A percentile compares a stretch with the other conserved stretches of the same genome.
These are phyloP conservation scores for Oreohelix idahoensis DNA, from an alignment of 1,140 invertebrate species.

Conservation along the genomic window DNA sequence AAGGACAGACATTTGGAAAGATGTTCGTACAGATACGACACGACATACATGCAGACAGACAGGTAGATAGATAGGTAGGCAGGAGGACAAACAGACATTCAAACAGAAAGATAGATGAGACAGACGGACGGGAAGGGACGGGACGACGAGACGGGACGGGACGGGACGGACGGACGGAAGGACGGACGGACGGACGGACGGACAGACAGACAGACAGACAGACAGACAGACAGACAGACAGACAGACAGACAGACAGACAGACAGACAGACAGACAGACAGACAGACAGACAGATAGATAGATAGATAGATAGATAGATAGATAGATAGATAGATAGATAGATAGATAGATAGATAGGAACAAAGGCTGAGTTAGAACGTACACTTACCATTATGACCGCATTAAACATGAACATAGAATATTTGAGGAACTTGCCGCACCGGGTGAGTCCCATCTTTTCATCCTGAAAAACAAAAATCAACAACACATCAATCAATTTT, in stretches of 20 bases:
- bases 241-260: background rate
- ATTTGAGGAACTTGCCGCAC: slow-evolving; percentile 64
- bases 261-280: background rate
- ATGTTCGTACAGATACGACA: no score
- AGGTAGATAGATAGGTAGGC: background rate
- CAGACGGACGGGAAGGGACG: slow-evolving; percentile 11
- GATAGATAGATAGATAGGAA: slow-evolving; percentile 15
- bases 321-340: slow-evolving; percentile 20
- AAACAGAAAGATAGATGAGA: no score
- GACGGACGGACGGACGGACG: no score
- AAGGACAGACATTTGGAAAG: no score
- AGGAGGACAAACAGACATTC: background rate
- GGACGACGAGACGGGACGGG: no score
- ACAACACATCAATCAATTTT: background rate
- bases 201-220: background rate
- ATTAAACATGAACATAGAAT: slow-evolving; percentile 66
- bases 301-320: slow-evolving; percentile 14
- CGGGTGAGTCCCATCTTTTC: slow-evolving; percentile 59
- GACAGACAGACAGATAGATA: slow-evolving; percentile 20
- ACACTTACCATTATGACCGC: slow-evolving; percentile 59
- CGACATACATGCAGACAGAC: no score
- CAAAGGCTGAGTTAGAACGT: background rate
- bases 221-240: slow-evolving; percentile 4
- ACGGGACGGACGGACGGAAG: no score
- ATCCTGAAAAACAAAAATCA: slow-evolving; percentile 29